Evolutionary conservation across 2,113 vertebrate genomes (phyloP).

Genomic region (Sclerurus mexicanus): DNA sequence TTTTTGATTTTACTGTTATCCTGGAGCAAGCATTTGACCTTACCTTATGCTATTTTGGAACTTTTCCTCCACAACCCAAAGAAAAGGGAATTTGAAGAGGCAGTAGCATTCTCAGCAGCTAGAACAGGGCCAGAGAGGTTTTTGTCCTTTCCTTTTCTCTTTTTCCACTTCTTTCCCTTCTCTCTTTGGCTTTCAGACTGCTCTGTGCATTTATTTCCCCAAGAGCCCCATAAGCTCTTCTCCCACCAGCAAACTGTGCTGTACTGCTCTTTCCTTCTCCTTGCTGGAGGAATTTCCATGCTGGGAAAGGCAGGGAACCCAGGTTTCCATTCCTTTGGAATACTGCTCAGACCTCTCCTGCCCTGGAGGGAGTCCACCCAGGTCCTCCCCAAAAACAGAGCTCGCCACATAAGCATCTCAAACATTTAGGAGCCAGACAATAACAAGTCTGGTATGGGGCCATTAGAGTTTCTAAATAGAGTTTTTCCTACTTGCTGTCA

Average conservation of each 20-base stretch:
- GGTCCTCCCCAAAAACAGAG: not conserved
- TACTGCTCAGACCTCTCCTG: not conserved
- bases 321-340: not conserved
- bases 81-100: not conserved
- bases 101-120: not conserved
- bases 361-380: rapidly evolving
- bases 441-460: not conserved
- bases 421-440: not conserved
- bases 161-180: not conserved
- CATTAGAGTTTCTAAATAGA: not conserved
- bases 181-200: not conserved
- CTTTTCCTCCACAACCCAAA: not conserved
- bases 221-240: not conserved
- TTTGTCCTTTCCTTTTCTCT: not conserved
- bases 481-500: not conserved
- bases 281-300: not conserved
- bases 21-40: not conserved
- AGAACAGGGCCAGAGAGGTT: not conserved
- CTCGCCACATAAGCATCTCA: not conserved
- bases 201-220: not conserved
- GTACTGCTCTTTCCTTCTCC: not conserved
- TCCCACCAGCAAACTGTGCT: not conserved
- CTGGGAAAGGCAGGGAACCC: not conserved
- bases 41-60: not conserved
- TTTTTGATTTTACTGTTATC: slow-evolving; percentile 1